Conservation (phyloP, 2,113 vertebrate species). For the Pitta sordida region DNA sequence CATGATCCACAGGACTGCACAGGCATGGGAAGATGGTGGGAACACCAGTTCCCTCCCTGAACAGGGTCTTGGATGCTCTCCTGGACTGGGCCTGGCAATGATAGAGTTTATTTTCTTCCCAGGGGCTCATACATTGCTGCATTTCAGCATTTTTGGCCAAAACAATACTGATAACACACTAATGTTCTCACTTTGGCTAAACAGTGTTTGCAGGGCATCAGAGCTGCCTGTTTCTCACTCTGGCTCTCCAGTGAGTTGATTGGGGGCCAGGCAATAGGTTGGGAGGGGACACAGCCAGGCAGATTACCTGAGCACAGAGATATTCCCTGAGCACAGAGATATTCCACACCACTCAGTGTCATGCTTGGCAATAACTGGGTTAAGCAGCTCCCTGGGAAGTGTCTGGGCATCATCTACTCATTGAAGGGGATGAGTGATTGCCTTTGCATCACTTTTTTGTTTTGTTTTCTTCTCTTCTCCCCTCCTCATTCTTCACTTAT, state of each 20-base stretch:
- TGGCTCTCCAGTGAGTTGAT: not conserved
- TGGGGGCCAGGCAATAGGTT: not conserved
- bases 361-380: not conserved
- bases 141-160: not conserved
- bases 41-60: not conserved
- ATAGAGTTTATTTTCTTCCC: not conserved
- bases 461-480: not conserved
- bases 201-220: not conserved
- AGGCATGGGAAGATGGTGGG: not conserved
- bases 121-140: not conserved
- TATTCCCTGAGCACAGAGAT: not conserved
- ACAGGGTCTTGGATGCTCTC: not conserved
- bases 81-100: not conserved
- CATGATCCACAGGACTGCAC: fast-evolving
- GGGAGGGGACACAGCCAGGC: not conserved
- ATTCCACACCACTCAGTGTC: fast-evolving
- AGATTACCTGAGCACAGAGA: not conserved
- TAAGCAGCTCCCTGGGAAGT: not conserved
- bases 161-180: not conserved
- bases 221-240: not conserved
- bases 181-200: not conserved
- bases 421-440: not conserved
- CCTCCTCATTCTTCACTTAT: not conserved
- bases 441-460: not conserved
- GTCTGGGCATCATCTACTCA: not conserved